Evolutionary conservation across 1,140 invertebrate genomes (phyloP), one percentile per base, ranked within the genome.

Genomic region (Zaprionus nigranus): DNA sequence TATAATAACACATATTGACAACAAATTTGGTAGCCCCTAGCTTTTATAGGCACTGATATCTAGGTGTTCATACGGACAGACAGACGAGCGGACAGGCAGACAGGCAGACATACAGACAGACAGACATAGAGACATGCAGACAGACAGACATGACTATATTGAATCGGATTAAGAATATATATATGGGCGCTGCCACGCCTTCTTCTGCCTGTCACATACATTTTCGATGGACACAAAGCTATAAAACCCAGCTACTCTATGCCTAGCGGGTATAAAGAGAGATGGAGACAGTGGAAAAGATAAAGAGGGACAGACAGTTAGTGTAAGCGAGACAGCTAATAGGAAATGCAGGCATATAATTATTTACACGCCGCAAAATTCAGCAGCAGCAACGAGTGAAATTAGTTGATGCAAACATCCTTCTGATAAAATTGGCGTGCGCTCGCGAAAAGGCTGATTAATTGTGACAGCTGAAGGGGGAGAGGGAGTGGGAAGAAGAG

Each of bases 361-460:
- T 80, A 83, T 88, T 78, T 80, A 73, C 65, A 62, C 56, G 40
- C 66, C 77, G 57, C 63, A 67, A 73, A 59, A 84, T 78, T 75
- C 85, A 81, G 54, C 62, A 40, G 38, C 38, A 34, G 30, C 30
- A 34, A 34, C 30, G 30, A 34, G 30, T 2, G 6, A 75, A 88
- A 84, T 90, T 84, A 90, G 70, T 84, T 90, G 84, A 76, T 63
- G 84, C 85, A 79, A 63, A 88, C 84, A 88, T 88, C 84, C 84
- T 62, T 62, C 73, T 75, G 84, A 88, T 88, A 87, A 77, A 77
- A 64, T 38, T 70, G 56, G 68, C 66, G 59, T 62, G 49, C 66
- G 73, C 58, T 59, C 62, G 38, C 54, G 24, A 46, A 36, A 20
- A n/a, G 72, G 51, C 63, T 68, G 77, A 77, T 83, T 88, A 87